Evolutionary conservation across 1,140 invertebrate genomes (phyloP).

Genomic region (Drosophila setifemur): DNA sequence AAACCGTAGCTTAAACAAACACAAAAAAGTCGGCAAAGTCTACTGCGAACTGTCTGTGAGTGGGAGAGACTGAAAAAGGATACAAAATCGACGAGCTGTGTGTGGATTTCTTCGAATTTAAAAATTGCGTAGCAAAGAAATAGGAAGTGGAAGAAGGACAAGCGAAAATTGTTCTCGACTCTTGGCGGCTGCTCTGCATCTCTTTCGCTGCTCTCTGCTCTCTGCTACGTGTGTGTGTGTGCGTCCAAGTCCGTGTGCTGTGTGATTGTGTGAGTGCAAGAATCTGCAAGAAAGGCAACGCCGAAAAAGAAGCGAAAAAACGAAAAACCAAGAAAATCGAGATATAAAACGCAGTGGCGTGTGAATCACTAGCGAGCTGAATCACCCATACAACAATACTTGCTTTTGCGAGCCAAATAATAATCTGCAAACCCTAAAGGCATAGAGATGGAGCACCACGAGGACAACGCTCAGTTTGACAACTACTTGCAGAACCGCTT

Average conservation of each 20-base stretch:
- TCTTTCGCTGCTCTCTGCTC: constrained; percentile 25
- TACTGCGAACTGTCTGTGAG: background rate
- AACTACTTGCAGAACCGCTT: constrained; percentile 72
- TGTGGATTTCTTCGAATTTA: background rate
- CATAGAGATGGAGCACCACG: constrained; percentile 75
- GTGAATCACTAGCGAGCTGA: constrained; percentile 61
- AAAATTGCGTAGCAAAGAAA: background rate
- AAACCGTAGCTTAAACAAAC: too few species aligned
- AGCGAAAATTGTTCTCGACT: constrained; percentile 52
- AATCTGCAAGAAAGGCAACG: constrained; percentile 63
- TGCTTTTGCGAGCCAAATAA: constrained; percentile 30
- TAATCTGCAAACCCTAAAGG: too few species aligned
- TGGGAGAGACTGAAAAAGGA: background rate
- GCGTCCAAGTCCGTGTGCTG: constrained; percentile 46
- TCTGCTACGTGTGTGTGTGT: constrained; percentile 44
- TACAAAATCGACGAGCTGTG: background rate
- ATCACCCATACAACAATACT: constrained; percentile 27
- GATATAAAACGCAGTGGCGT: constrained; percentile 53
- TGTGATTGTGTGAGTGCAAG: constrained; percentile 49
- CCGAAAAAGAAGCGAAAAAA: constrained; percentile 47
- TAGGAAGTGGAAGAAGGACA: constrained; percentile 38
- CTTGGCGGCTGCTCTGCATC: constrained; percentile 46
- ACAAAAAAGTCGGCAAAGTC: background rate
- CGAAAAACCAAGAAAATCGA: too few species aligned
- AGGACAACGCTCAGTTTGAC: constrained; percentile 72